A percentile compares a stretch with the other conserved stretches of the same genome.
Evolutionary conservation across 2,113 vertebrate genomes (phyloP).

Genomic region (Triplophysa tibetana): DNA sequence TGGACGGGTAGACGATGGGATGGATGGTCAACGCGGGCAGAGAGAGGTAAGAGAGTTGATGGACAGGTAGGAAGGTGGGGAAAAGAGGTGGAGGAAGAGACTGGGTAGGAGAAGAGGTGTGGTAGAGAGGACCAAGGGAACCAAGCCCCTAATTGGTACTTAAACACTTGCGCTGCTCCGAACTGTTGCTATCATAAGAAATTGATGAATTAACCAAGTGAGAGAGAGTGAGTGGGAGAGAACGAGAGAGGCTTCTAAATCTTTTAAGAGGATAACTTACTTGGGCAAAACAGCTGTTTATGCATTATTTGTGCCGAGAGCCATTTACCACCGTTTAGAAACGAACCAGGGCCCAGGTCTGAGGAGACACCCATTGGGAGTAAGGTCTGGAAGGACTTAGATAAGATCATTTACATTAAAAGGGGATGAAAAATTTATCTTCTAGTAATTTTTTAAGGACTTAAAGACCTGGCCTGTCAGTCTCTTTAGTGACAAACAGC

Average conservation of each 20-base stretch:
- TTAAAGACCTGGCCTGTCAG: constrained; percentile 70
- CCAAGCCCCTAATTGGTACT: constrained; percentile 76
- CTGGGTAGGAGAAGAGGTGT: constrained; percentile 70
- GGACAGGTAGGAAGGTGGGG: constrained; percentile 20
- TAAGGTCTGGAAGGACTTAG: constrained; percentile 49
- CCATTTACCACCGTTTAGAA: constrained; percentile 80
- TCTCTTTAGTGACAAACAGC: constrained; percentile 73
- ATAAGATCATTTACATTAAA: constrained; percentile 71
- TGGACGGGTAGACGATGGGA: constrained; percentile 47
- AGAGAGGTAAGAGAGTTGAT: constrained; percentile 46
- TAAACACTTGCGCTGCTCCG: constrained; percentile 72
- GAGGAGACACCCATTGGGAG: constrained; percentile 69
- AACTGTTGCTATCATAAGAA: constrained; percentile 86
- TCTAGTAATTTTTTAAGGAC: constrained; percentile 69
- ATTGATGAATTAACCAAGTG: constrained; percentile 81
- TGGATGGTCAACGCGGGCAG: constrained; percentile 6
- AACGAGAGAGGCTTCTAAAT: constrained; percentile 74
- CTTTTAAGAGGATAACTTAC: constrained; percentile 85
- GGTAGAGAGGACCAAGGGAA: constrained; percentile 68
- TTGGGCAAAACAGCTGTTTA: constrained; percentile 86
- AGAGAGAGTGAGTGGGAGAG: constrained; percentile 61
- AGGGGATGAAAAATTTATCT: constrained; percentile 78
- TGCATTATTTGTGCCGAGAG: constrained; percentile 82
- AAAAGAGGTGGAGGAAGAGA: constrained; percentile 23
- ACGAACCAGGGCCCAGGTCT: constrained; percentile 68